Conservation (phyloP, 1,140 invertebrate genomes). For the Hylaeus volcanicus region DNA sequence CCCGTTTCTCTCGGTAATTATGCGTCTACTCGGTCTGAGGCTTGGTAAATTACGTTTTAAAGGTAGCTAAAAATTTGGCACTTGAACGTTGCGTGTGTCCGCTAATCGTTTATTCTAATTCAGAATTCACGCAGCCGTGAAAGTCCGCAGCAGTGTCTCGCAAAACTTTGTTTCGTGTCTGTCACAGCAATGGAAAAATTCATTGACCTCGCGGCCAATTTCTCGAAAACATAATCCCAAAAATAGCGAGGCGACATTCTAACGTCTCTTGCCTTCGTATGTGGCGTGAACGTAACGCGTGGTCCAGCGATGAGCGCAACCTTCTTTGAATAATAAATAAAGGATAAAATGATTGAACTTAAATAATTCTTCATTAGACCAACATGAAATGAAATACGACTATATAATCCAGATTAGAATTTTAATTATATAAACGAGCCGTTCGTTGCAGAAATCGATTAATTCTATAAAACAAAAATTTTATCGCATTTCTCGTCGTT, state of each 20-base stretch:
- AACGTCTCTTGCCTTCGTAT: background rate
- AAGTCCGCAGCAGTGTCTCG: slow-evolving; percentile 45
- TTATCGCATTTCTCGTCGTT: too few relatives aligned
- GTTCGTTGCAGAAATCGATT: too few relatives aligned
- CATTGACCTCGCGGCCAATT: slow-evolving; percentile 10
- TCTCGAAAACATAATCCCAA: background rate
- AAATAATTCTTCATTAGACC: too few relatives aligned
- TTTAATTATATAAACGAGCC: too few relatives aligned
- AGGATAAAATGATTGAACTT: too few relatives aligned
- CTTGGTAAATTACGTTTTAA: slow-evolving; percentile 60
- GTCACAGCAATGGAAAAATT: slow-evolving; percentile 9
- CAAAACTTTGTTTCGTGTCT: slow-evolving; percentile 5
- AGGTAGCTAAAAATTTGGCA: slow-evolving; percentile 76
- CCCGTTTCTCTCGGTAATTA: slow-evolving; percentile 32
- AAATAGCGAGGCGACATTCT: slow-evolving; percentile 1
- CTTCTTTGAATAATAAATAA: too few relatives aligned
- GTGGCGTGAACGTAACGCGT: background rate
- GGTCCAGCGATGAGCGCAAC: background rate
- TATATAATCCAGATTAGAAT: too few relatives aligned
- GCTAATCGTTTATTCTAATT: slow-evolving; percentile 69
- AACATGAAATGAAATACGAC: too few relatives aligned
- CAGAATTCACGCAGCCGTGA: slow-evolving; percentile 27
- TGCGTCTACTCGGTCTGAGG: slow-evolving; percentile 37
- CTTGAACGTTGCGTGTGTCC: slow-evolving; percentile 71
- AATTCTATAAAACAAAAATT: too few relatives aligned